Conservation (phyloP, 92 coral and sea anemone genomes). For the Parazoanthus atlanticus region DNA sequence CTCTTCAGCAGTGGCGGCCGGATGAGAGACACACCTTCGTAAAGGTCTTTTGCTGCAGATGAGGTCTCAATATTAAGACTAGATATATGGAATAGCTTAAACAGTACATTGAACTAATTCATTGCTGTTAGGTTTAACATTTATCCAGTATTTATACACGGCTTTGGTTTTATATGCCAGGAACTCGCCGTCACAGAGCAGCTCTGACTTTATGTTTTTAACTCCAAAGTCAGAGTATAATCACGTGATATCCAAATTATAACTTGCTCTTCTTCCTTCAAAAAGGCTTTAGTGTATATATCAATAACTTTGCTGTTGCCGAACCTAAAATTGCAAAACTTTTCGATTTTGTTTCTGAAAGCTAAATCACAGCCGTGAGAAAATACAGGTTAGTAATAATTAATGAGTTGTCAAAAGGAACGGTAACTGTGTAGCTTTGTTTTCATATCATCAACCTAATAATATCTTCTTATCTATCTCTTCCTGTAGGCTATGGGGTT, state of each 20-base stretch:
- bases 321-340: neutral
- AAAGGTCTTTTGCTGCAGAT: constrained; percentile 11
- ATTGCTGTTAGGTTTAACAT: neutral
- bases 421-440: constrained; percentile 50
- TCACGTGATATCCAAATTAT: neutral
- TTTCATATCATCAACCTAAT: constrained; percentile 9
- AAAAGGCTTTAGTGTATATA: neutral
- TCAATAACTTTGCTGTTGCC: neutral
- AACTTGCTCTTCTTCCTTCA: neutral
- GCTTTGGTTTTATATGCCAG: neutral
- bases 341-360: constrained; percentile 35
- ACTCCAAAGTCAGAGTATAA: neutral
- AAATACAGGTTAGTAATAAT: constrained; percentile 70
- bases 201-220: neutral
- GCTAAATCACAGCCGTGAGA: constrained; percentile 49
- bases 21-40: constrained; percentile 29
- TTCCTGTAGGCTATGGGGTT: constrained; percentile 88
- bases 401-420: constrained; percentile 70
- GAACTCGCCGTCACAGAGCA: neutral
- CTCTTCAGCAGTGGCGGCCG: constrained; percentile 29
- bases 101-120: neutral
- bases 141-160: neutral
- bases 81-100: neutral
- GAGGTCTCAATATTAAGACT: constrained; percentile 10
- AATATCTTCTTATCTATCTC: constrained; percentile 26